Evolutionary conservation across 2,797 vertebrate species (phyloP), one percentile per base, ranked within the genome.

Genomic region (Enteromius radiatus): DNA sequence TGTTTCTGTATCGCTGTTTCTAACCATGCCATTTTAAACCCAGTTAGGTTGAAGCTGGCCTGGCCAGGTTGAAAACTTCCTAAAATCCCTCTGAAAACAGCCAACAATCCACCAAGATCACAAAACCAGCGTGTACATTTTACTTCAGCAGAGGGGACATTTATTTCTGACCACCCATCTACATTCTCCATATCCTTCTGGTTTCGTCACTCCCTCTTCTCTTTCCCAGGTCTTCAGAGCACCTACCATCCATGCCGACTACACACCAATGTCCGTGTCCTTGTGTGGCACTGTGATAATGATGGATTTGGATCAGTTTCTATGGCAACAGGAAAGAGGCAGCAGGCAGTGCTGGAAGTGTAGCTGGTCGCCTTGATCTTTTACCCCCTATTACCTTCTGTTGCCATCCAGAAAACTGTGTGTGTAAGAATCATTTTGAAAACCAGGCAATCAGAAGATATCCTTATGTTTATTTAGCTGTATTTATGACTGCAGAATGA

Each of bases 281-380:
- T 74, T 54, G 80, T 43, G 28, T 83, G 79, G 80, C 87, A 78
- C 70, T 45, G 10, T 59, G 76, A 78, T 52, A 73, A 85, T 80
- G 87, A 84, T 80, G 76, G 73, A 87, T 83, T 52, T 43, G 61
- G 65, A 79, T 71, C 71, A 76, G 89, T 89, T 89, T 86, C 89
- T 84, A 88, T 88, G 86, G 89, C 67, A 89, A 89, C 86, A 75
- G 73, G 67, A 77, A 68, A 81, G 69, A 76, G 67, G 77, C 78
- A 80, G 81, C 61, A 82, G 84, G 75, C 70, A 47, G 70, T 36
- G 56, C 49, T 78, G 31, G 80, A 70, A 61, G 59, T 75, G 65
- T 71, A 28, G 56, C 80, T 21, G 17, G 80, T 74, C 15, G 47
- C 80, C 83, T 83, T 83, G 80, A 69, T 76, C 80, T 80, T 73